A percentile compares a stretch with the other conserved stretches of the same genome.
phyloP scores from a whole-genome alignment of 1,140 invertebrate species.

The Grapholita molesta region DNA sequence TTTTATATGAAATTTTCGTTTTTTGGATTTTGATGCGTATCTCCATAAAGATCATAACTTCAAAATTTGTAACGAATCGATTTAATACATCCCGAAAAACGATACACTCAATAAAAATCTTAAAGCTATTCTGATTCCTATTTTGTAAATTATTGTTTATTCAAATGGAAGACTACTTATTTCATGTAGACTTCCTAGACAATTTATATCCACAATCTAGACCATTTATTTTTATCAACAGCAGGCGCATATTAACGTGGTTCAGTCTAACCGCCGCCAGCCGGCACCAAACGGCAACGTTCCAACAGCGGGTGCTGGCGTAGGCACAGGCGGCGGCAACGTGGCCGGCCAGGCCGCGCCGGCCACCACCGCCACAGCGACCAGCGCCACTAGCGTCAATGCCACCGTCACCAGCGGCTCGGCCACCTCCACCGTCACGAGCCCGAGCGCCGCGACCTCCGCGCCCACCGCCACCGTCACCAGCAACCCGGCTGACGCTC shows the following conservation, averaged over 20 bases:
- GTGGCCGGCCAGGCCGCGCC: background rate
- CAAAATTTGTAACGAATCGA: too few species aligned
- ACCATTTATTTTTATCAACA: background rate
- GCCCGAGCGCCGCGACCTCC: background rate
- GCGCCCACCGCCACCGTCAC: background rate
- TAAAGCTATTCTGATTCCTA: too few species aligned
- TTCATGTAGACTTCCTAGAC: background rate
- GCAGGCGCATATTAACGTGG: conserved; percentile 48
- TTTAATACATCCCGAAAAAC: too few species aligned
- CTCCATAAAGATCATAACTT: too few species aligned
- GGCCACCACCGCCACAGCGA: background rate
- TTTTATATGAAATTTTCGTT: too few species aligned
- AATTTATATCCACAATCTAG: too few species aligned
- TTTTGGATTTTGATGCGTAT: too few species aligned
- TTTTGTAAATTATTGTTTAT: too few species aligned
- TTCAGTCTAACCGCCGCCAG: conserved; percentile 32
- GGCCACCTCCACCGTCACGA: background rate
- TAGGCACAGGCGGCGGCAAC: background rate
- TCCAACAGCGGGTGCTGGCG: background rate
- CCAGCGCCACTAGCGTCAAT: background rate
- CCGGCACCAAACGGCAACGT: background rate
- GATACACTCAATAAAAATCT: too few species aligned
- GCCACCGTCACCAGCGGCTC: background rate
- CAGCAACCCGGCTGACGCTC: background rate
- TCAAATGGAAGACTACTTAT: background rate